Conservation (phyloP, 2,113 vertebrate species). For the Dicrurus megarhynchus region DNA sequence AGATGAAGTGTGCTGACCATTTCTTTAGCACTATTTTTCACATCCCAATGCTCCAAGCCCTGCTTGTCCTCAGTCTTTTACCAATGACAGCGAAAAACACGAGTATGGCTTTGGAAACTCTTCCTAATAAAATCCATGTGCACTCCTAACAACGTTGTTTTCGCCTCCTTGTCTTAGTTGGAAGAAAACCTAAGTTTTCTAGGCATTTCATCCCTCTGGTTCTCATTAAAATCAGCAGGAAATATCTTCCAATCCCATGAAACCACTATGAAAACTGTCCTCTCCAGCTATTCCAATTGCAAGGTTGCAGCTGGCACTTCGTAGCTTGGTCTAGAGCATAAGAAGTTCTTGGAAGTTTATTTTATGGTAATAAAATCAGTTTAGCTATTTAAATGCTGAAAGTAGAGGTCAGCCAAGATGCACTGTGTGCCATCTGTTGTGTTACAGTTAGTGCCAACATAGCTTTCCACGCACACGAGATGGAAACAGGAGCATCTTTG, state of each 20-base stretch:
- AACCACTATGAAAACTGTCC: not conserved
- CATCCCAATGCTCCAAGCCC: not conserved
- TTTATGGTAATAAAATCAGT: conserved; percentile 5
- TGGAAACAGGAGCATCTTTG: not conserved
- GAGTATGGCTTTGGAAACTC: not conserved
- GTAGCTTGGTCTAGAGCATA: not conserved
- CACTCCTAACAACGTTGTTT: not conserved
- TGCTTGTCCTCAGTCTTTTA: not conserved
- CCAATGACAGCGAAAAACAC: not conserved
- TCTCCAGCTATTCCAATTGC: not conserved
- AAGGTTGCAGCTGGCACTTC: not conserved
- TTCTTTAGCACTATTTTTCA: not conserved
- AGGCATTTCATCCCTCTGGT: not conserved
- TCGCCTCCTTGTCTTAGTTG: not conserved
- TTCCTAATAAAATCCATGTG: not conserved
- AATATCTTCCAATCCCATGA: not conserved
- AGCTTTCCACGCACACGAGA: not conserved
- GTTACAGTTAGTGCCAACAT: not conserved
- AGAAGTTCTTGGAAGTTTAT: conserved; percentile 49
- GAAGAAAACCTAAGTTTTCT: not conserved
- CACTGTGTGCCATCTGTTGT: conserved; percentile 32
- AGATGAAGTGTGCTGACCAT: not conserved
- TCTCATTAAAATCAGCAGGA: not conserved
- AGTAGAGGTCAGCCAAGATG: conserved; percentile 51
- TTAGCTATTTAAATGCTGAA: conserved; percentile 37